Percentiles rank a stretch among this genome's conserved stretches.
Conservation (phyloP, 2,113 vertebrate species). For the Saguinus midas region DNA sequence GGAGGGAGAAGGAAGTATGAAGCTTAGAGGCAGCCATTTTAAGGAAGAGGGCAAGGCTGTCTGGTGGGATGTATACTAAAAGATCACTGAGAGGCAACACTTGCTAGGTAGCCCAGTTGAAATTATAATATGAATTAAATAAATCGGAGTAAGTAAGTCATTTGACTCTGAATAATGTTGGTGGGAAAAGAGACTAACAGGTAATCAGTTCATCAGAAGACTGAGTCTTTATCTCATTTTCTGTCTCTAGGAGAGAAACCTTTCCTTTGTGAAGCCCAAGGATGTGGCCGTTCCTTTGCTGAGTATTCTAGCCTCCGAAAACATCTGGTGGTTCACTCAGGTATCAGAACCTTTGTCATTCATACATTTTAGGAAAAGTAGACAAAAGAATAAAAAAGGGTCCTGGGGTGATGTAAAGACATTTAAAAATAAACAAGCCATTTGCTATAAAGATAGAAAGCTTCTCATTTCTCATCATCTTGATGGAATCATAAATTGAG, state of each 20-base stretch:
- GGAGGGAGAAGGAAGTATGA: neutral
- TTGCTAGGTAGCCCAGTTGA: neutral
- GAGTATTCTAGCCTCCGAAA: slow-evolving; percentile 99
- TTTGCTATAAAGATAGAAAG: neutral
- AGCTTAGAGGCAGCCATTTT: neutral
- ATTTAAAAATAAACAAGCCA: neutral
- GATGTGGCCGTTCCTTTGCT: slow-evolving; percentile 96
- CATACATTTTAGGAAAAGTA: slow-evolving; percentile 1
- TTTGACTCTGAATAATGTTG: neutral
- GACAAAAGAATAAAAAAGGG: neutral
- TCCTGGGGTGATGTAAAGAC: neutral
- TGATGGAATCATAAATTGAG: slow-evolving; percentile 4
- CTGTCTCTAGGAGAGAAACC: slow-evolving; percentile 93
- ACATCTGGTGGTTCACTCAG: slow-evolving; percentile 98
- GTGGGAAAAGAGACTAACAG: neutral
- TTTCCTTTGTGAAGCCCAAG: slow-evolving; percentile 95
- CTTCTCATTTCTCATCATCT: neutral
- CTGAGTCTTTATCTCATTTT: slow-evolving; percentile 45
- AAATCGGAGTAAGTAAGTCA: neutral
- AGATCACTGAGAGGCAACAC: neutral
- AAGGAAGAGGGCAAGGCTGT: neutral
- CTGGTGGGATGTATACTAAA: neutral
- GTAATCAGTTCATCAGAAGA: neutral
- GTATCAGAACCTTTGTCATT: slow-evolving; percentile 79
- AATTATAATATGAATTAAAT: neutral